Evolutionary conservation across 2,888 invertebrate genomes (phyloP).

Genomic region (Lithodes maja): DNA sequence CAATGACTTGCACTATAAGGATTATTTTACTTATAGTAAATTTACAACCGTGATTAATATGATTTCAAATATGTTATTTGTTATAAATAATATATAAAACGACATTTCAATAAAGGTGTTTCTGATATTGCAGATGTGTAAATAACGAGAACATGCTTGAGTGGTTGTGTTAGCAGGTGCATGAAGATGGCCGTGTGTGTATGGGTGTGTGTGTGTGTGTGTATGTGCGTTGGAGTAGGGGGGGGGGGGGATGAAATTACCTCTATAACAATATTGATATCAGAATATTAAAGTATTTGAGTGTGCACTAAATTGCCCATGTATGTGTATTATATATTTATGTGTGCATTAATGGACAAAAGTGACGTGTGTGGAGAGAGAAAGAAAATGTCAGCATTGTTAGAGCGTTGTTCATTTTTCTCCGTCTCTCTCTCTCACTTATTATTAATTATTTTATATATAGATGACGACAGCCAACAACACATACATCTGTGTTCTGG

Average conservation of each 20-base stretch:
- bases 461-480: no score
- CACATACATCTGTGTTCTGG: no score
- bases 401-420: background rate
- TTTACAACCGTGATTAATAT: no score
- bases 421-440: no score
- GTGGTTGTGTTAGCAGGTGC: background rate
- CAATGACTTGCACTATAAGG: no score
- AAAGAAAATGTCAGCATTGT: background rate
- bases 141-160: background rate
- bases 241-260: background rate
- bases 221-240: background rate
- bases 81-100: no score
- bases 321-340: background rate
- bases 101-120: no score
- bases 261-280: no score
- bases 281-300: background rate
- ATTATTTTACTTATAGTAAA: no score
- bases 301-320: background rate
- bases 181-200: slow-evolving; percentile 19
- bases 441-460: no score
- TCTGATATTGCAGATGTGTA: no score
- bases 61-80: no score
- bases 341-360: background rate
- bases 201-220: slow-evolving; percentile 36
- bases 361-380: background rate